A percentile compares a stretch with the other conserved stretches of the same genome.
These are phyloP conservation scores for Lasioglossum albipes DNA, from an alignment of 1,140 invertebrate genomes.

Conservation along the genomic window DNA sequence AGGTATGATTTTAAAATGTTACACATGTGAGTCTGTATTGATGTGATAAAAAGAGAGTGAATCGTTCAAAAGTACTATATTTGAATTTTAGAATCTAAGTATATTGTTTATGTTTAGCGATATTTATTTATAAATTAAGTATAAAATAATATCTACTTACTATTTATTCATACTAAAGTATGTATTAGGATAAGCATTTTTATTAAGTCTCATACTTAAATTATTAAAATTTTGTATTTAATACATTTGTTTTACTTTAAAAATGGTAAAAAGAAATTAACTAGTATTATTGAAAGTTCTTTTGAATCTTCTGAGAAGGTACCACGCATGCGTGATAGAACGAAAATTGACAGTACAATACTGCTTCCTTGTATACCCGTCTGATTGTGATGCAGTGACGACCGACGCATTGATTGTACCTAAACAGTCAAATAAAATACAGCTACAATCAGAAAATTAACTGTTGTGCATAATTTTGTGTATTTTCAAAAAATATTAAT, in stretches of 20 bases:
- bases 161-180: not conserved
- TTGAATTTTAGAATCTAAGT: not conserved
- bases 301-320: not conserved
- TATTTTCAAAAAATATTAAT: not conserved
- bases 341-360: slow-evolving; percentile 2
- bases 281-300: too few species aligned
- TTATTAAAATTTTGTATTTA: not conserved
- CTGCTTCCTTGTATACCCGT: not conserved
- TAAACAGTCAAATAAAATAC: not conserved
- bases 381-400: slow-evolving; percentile 14
- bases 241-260: not conserved
- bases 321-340: slow-evolving; percentile 28
- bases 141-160: slow-evolving; percentile 20
- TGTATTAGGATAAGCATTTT: not conserved
- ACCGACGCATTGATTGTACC: not conserved
- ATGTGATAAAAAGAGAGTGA: not conserved
- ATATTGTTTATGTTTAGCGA: not conserved
- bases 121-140: not conserved
- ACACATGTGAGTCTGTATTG: not conserved
- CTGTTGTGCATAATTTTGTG: not conserved
- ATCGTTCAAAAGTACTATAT: not conserved
- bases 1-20: not conserved
- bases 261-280: not conserved
- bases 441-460: not conserved
- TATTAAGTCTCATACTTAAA: not conserved